phyloP scores from a whole-genome alignment of 2,888 invertebrate species.

The Acanthosepion lycidas region DNA sequence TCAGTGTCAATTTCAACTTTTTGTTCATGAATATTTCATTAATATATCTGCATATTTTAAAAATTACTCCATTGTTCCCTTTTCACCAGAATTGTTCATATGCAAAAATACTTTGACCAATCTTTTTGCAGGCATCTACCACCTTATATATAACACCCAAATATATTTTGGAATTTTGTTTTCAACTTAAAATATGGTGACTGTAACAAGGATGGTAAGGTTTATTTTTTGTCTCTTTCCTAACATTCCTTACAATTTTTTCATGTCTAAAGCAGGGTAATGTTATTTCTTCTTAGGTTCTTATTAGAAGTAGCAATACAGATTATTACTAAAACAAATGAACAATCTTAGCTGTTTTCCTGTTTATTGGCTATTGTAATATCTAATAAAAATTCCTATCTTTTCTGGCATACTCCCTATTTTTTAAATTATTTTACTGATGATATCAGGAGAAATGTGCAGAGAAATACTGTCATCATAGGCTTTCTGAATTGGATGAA shows the following conservation, averaged over 20 bases:
- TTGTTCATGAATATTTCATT: constrained; percentile 7
- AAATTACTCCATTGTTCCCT: not conserved
- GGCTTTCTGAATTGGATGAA: not conserved
- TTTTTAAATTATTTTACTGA: not conserved
- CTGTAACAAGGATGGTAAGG: not conserved
- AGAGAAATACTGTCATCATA: not conserved
- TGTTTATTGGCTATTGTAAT: not conserved
- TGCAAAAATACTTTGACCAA: not conserved
- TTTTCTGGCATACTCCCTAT: not conserved
- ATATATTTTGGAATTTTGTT: not conserved
- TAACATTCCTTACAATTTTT: not conserved
- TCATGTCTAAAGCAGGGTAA: not conserved
- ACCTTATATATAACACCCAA: not conserved
- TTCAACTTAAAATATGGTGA: not conserved
- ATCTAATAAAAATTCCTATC: not conserved
- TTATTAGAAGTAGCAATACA: not conserved
- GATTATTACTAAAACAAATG: not conserved
- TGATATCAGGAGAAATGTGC: not conserved
- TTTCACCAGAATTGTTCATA: not conserved
- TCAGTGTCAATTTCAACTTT: constrained; percentile 33
- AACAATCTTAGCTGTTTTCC: not conserved
- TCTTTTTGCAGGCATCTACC: not conserved
- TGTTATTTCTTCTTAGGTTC: not conserved
- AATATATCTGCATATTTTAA: not conserved
- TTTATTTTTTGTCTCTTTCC: not conserved